Base-by-base conservation (phyloP, 2,888 invertebrate genomes). In the Trichogramma evanescens region DNA sequence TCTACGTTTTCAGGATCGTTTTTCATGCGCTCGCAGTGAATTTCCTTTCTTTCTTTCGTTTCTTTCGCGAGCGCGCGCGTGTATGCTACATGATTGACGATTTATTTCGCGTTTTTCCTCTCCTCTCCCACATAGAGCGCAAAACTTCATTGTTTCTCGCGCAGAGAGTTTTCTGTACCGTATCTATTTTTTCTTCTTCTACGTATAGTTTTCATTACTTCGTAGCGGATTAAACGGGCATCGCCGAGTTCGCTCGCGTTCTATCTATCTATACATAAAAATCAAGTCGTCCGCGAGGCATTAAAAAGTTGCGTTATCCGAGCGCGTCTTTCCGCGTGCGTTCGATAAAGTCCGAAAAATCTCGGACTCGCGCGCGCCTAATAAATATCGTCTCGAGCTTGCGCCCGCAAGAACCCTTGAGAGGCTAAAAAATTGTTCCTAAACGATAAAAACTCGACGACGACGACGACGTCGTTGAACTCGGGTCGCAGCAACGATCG, bases 251-350 rank as follows among this genome's bases (percentile, higher is more conserved):
- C 26, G 26, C 26, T 26, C 26, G 26, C 26, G 26, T 1, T 26
- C 26, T 26, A n/a, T n/a, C n/a, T 26, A 26, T 26, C 26, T 2
- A 26, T 26, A 2, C 26, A 46, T 9, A 9, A 9, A 46, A 46
- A 7, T 7, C 10, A 9, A n/a, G n/a, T 46, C 46, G 46, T 10
- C 5, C 39, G 5, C 43, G 48, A 13, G 53, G 44, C 49, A 54
- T 58, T 49, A 58, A 58, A 58, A 58, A 58, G 58, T 58, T 58
- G 26, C 26, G 50, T 54, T 54, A 58, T 53, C 26, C 54, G 53
- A 54, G 53, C 50, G 26, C 3, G 26, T 26, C 26, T 2, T 54
- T 53, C 49, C 53, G 58, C 58, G 53, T 53, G 53, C 53, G n/a
- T n/a, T 58, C 58, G 58, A 58, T 58, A 58, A 58, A 58, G 41